Evolutionary conservation across 2,797 vertebrate species (phyloP).

Genomic region (Eremophila alpestris): DNA sequence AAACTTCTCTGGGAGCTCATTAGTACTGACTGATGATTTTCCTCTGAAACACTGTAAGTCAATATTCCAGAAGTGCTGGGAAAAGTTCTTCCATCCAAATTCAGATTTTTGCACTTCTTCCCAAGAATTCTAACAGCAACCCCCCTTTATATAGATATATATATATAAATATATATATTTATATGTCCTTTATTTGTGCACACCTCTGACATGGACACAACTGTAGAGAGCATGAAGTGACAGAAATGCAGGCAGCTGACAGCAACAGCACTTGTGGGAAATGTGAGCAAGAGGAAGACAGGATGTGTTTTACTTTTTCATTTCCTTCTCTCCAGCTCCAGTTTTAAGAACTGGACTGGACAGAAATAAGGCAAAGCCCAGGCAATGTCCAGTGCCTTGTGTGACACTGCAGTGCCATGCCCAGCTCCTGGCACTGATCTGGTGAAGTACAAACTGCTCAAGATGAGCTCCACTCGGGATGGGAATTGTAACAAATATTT

Average conservation of each 20-base stretch:
- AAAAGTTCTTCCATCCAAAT: not conserved
- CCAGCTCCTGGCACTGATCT: not conserved
- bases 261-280: not conserved
- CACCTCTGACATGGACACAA: rapidly evolving
- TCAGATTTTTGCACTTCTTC: not conserved
- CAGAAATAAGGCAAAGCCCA: not conserved
- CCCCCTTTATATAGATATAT: too few species aligned
- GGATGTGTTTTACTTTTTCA: not conserved
- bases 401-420: not conserved
- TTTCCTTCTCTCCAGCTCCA: not conserved
- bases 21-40: not conserved
- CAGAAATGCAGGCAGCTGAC: not conserved
- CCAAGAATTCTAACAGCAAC: not conserved
- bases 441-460: not conserved
- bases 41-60: not conserved
- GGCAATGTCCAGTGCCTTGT: not conserved
- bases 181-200: not conserved
- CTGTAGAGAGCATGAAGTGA: not conserved
- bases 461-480: rapidly evolving
- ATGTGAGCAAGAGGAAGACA: not conserved
- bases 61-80: not conserved
- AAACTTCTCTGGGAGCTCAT: not conserved
- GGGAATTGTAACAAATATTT: not conserved
- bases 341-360: not conserved
- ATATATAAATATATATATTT: too few species aligned